Conservation (phyloP, 1,140 invertebrate genomes). For the Brachionus koreanus region DNA sequence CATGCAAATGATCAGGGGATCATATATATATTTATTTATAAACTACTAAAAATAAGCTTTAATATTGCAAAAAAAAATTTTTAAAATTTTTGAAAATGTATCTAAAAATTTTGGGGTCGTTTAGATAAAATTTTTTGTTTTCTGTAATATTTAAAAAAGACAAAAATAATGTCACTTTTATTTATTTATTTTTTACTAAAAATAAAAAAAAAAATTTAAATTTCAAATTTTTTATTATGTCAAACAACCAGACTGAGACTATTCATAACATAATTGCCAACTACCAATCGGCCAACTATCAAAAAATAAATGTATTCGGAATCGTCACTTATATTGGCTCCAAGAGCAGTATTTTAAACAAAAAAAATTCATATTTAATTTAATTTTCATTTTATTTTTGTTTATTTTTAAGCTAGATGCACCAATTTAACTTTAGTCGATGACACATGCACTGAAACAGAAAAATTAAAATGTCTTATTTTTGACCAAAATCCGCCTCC, state of each 20-base stretch:
- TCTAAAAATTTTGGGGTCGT: no score
- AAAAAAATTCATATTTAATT: neutral
- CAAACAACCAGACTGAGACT: neutral
- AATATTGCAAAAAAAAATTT: no score
- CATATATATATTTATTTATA: neutral
- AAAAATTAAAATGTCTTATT: neutral
- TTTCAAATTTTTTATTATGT: neutral
- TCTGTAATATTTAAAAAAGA: no score
- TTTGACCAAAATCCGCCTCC: neutral
- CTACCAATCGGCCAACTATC: neutral
- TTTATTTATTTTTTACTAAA: neutral
- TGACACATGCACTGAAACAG: neutral
- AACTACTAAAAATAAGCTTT: no score
- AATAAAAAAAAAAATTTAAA: neutral
- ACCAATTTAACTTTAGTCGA: neutral
- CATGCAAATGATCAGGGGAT: no score
- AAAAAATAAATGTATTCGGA: slow-evolving; percentile 22
- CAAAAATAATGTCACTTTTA: no score
- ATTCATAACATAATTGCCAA: slow-evolving; percentile 23
- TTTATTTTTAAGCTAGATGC: neutral
- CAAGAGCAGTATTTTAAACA: neutral
- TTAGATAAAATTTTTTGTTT: no score
- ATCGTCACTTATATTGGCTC: neutral
- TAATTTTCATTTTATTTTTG: neutral
- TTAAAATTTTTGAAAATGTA: no score